Evolutionary conservation across 53 echinoderm and acorn worm genomes (phyloP).

Genomic region (Holothuria leucospilota): DNA sequence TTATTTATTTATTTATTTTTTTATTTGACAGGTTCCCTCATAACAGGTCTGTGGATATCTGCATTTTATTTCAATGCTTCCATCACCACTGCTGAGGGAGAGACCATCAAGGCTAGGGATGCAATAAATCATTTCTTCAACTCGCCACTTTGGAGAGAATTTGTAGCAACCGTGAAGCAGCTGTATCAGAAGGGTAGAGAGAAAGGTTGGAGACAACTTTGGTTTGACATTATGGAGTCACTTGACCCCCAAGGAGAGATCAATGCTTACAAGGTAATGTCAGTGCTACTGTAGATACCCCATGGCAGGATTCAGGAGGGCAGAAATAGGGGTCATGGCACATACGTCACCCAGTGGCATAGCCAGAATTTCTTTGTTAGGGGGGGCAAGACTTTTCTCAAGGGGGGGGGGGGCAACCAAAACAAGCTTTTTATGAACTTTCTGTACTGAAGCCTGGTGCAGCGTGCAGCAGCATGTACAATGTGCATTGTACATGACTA

Average conservation of each 20-base stretch:
- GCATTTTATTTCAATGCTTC: conserved; percentile 85
- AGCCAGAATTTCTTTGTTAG: too few relatives aligned
- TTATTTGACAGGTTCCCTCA: conserved; percentile 59
- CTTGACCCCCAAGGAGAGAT: conserved; percentile 90
- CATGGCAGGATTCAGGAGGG: too few relatives aligned
- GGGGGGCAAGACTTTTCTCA: too few relatives aligned
- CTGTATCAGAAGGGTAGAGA: conserved; percentile 60
- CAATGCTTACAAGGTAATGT: conserved; percentile 76
- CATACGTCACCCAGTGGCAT: too few relatives aligned
- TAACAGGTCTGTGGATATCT: conserved; percentile 73
- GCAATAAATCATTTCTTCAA: conserved; percentile 90
- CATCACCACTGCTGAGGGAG: conserved; percentile 85
- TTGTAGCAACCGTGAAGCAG: conserved; percentile 71
- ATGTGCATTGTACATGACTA: too few relatives aligned
- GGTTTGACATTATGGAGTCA: conserved; percentile 79
- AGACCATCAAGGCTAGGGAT: conserved; percentile 82
- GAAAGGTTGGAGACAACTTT: conserved; percentile 83
- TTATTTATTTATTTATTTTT: too few relatives aligned
- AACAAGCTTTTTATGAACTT: too few relatives aligned
- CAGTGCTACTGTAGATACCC: background rate
- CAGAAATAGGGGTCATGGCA: too few relatives aligned
- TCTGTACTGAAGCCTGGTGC: too few relatives aligned
- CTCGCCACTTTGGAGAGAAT: conserved; percentile 91
- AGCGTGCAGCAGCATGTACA: too few relatives aligned
- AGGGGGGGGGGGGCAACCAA: too few relatives aligned